Evolutionary conservation across 2,113 vertebrate species (phyloP).

Genomic region (Holacanthus passer): DNA sequence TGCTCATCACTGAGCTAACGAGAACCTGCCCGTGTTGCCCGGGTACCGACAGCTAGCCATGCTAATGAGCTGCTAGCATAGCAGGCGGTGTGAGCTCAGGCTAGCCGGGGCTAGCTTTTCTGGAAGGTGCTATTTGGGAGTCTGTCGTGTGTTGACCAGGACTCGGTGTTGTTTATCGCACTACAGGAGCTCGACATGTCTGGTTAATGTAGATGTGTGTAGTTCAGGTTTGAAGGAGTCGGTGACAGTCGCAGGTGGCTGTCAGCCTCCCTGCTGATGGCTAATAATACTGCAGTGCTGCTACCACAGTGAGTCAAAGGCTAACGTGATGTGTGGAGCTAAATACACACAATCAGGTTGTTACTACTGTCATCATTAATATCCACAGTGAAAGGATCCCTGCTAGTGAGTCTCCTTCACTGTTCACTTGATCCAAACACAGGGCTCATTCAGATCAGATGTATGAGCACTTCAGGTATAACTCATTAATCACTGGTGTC

Average conservation of each 20-base stretch:
- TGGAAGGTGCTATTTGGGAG: not conserved
- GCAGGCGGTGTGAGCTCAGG: not conserved
- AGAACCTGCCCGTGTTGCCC: slow-evolving; percentile 28
- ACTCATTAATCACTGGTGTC: not conserved
- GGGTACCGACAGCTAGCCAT: slow-evolving; percentile 57
- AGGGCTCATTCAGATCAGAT: not conserved
- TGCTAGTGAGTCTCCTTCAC: too few relatives aligned
- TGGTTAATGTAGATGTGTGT: not conserved
- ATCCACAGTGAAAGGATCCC: not conserved
- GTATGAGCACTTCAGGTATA: not conserved
- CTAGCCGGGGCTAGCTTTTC: slow-evolving; percentile 27
- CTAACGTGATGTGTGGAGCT: not conserved
- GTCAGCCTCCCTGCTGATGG: slow-evolving; percentile 6
- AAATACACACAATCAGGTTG: not conserved
- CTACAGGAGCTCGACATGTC: not conserved
- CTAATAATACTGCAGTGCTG: slow-evolving; percentile 50
- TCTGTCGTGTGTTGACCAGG: not conserved
- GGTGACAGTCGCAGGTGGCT: not conserved
- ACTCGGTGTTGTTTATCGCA: not conserved
- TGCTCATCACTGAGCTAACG: slow-evolving; percentile 22
- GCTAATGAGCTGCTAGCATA: slow-evolving; percentile 61
- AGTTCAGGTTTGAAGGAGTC: not conserved
- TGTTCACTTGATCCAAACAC: not conserved
- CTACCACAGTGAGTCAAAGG: not conserved
- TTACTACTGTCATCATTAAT: not conserved